Evolutionary conservation across 2,113 vertebrate genomes (phyloP).

Genomic region (Scomber japonicus): DNA sequence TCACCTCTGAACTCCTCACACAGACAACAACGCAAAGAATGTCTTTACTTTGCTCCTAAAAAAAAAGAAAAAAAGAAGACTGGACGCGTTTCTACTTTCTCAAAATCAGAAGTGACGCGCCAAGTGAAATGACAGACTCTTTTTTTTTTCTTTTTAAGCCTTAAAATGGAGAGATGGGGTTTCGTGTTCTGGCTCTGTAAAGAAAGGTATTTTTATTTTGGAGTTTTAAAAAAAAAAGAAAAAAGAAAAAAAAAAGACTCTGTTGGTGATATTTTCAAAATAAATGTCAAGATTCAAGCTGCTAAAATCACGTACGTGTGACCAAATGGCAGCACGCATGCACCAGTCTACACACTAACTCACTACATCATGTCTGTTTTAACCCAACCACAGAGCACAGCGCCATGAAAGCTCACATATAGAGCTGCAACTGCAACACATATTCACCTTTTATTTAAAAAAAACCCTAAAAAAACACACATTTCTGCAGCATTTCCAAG

Average conservation of each 20-base stretch:
- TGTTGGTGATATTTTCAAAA: conserved; percentile 2
- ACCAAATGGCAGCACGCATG: not conserved
- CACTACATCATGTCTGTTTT: not conserved
- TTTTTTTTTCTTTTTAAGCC: conserved; percentile 21
- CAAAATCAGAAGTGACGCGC: conserved; percentile 44
- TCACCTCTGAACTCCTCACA: conserved; percentile 60
- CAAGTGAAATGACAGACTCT: conserved; percentile 30
- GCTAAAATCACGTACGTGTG: too few species aligned
- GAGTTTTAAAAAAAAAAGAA: too few species aligned
- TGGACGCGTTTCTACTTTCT: conserved; percentile 10
- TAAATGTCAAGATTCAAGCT: too few species aligned
- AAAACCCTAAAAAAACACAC: too few species aligned
- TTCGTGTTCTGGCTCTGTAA: not conserved
- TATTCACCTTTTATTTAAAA: not conserved
- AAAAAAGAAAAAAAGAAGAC: too few species aligned
- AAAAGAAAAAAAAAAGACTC: not conserved
- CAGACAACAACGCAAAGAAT: conserved; percentile 60
- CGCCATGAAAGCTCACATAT: not conserved
- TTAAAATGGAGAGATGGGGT: conserved; percentile 20
- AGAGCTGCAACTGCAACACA: not conserved
- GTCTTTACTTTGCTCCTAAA: too few species aligned
- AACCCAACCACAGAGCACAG: not conserved
- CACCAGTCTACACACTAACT: not conserved
- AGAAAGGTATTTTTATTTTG: too few species aligned
- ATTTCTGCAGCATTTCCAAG: not conserved